These are phyloP conservation scores for Podilymbus podiceps DNA, from an alignment of 2,113 vertebrate species.

Conservation along the genomic window DNA sequence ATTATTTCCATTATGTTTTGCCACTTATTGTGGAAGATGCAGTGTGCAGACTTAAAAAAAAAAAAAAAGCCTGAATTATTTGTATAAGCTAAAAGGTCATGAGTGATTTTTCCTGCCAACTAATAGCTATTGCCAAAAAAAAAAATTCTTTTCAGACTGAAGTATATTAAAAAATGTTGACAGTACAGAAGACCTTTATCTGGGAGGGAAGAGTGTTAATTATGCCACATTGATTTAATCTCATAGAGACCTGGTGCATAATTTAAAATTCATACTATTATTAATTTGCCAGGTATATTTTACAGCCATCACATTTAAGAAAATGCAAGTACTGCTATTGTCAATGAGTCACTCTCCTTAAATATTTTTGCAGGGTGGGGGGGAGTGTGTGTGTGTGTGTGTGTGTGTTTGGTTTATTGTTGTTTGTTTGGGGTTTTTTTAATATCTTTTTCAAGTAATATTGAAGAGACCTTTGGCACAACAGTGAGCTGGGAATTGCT, in stretches of 20 bases:
- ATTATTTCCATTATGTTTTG: neutral
- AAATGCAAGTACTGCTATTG: neutral
- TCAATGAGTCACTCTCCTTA: neutral
- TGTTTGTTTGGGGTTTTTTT: neutral
- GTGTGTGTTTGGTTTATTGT: neutral
- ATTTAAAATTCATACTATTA: conserved; percentile 8
- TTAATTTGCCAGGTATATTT: conserved; percentile 10
- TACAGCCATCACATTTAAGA: neutral
- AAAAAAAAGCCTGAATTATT: neutral
- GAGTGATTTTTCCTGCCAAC: conserved; percentile 8
- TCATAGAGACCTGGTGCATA: neutral
- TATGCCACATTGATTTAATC: conserved; percentile 36
- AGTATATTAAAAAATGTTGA: conserved; percentile 20
- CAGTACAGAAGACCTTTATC: conserved; percentile 2
- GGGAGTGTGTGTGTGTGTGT: too few species aligned
- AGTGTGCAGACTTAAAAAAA: neutral
- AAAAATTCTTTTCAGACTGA: neutral
- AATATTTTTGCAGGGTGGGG: neutral
- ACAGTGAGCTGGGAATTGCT: neutral
- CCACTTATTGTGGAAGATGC: neutral
- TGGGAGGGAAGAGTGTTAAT: conserved; percentile 20
- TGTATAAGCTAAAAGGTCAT: conserved; percentile 17
- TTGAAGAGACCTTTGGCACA: neutral
- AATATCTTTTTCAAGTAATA: neutral
- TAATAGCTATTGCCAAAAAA: neutral